Evolutionary conservation across 2,113 vertebrate genomes (phyloP), one percentile per base, ranked within the genome.

Genomic region (Zosterops pallidus): DNA sequence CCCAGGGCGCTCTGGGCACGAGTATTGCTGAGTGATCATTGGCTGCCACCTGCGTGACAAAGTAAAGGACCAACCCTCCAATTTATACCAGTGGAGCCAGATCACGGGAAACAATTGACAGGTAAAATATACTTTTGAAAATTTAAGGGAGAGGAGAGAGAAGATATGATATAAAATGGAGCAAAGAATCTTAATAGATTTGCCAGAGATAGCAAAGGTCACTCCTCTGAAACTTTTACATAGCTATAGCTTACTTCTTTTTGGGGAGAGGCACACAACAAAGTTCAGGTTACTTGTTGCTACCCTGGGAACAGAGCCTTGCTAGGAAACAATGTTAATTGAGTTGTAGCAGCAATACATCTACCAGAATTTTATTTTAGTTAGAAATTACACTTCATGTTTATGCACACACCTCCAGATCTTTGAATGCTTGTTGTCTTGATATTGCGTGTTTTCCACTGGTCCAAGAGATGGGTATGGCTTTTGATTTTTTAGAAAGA

Each of bases 11-110:
- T 96, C 94, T 97, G 97, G 95, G 96, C 96, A 78, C 47, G 35
- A 96, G 95, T 95, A 93, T 95, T 97, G 96, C 96, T 92, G 96
- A 90, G 96, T 97, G 95, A 97, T 97, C 95, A 96, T 49, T 97
- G 97, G 96, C 95, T 97, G 95, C 93, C 96, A 97, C 94, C 96
- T 92, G 95, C 90, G 91, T 97, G 97, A 96, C 96, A 97, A 96
- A 97, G 90, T 97, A 97, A 97, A 97, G 96, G 95, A 97, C 94
- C 96, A 97, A 94, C 95, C 82, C 96, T 97, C 95, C 96, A 44
- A 44, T 94, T 97, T 96, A 75, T 89, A 95, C 95, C 92, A 11
- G 95, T 96, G 96, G 94, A 97, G 92, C 96, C 95, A 95, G 95
- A 94, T 96, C 96, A 96, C 82, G 2, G 95, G 96, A 96, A 96